These are phyloP conservation scores for Pitangus sulphuratus DNA, from an alignment of 2,797 vertebrate species.

Conservation along the genomic window DNA sequence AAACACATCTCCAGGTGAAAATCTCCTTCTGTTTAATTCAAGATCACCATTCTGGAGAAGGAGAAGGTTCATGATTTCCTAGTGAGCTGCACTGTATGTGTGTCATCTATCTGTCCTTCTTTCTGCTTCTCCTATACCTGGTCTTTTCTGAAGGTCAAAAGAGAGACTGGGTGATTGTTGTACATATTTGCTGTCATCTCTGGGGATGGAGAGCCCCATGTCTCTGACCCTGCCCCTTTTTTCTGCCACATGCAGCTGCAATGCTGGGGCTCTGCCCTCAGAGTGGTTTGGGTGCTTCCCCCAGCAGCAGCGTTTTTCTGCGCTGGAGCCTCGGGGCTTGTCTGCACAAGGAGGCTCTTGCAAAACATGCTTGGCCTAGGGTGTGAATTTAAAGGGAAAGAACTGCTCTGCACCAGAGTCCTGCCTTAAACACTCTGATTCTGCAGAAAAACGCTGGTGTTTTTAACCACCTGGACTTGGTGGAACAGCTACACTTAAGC, in stretches of 20 bases:
- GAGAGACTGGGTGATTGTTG: background rate
- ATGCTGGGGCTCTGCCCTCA: background rate
- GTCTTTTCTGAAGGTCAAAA: background rate
- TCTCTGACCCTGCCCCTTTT: background rate
- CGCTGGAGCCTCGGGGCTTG: slow-evolving; percentile 46
- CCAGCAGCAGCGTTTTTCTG: background rate
- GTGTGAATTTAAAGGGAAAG: slow-evolving; percentile 64
- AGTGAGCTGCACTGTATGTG: background rate
- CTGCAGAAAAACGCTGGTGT: background rate
- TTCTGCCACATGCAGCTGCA: background rate
- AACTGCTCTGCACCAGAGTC: background rate
- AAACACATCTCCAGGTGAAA: background rate
- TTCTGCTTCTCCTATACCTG: background rate
- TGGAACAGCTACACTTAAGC: background rate
- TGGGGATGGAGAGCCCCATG: accelerated
- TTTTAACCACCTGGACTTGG: background rate
- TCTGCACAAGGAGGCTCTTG: slow-evolving; percentile 62
- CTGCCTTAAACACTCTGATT: background rate
- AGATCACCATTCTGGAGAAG: background rate
- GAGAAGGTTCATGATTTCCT: background rate
- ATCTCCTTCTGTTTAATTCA: background rate
- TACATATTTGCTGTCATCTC: background rate
- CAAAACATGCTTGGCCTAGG: slow-evolving; percentile 56
- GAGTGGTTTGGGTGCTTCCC: slow-evolving; percentile 27
- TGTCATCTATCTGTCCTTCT: background rate